A percentile compares a stretch with the other conserved stretches of the same genome.
phyloP scores from a whole-genome alignment of 1,140 invertebrate species.

The Euwallacea fornicatus region DNA sequence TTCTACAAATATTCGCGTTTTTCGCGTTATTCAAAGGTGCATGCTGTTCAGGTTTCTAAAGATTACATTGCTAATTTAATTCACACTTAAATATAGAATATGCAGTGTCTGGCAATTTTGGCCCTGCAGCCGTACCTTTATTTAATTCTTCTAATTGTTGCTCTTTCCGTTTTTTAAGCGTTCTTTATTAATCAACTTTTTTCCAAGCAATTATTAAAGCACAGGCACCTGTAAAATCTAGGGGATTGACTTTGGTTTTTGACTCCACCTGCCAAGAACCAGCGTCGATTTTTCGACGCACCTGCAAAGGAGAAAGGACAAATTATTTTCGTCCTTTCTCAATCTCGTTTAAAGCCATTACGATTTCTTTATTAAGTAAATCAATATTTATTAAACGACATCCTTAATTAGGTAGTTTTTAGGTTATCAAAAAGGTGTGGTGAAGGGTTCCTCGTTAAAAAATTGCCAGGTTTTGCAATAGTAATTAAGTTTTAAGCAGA shows the following conservation, averaged over 20 bases:
- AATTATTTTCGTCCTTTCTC: slow-evolving; percentile 15
- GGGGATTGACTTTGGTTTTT: slow-evolving; percentile 35
- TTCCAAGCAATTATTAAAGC: slow-evolving; percentile 24
- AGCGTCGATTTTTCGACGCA: slow-evolving; percentile 17
- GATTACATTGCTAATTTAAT: no score
- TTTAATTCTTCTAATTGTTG: background rate
- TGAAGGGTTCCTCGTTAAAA: no score
- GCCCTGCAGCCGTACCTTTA: background rate
- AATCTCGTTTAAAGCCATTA: slow-evolving; percentile 1
- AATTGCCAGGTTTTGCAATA: no score
- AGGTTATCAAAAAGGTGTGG: no score
- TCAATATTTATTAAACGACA: background rate
- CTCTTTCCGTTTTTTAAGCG: background rate
- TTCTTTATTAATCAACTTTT: slow-evolving; percentile 32
- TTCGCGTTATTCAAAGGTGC: background rate
- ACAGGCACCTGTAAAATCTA: slow-evolving; percentile 33
- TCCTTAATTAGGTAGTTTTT: background rate
- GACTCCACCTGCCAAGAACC: slow-evolving; percentile 26
- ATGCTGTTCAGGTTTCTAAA: no score
- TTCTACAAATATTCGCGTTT: slow-evolving; percentile 12
- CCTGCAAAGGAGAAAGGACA: slow-evolving; percentile 28
- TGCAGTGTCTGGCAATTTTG: no score
- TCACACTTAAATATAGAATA: no score
- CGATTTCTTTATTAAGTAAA: background rate
- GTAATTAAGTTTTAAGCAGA: no score